Conservation (phyloP, 2,888 invertebrate species). For the Hymenopus coronatus region DNA sequence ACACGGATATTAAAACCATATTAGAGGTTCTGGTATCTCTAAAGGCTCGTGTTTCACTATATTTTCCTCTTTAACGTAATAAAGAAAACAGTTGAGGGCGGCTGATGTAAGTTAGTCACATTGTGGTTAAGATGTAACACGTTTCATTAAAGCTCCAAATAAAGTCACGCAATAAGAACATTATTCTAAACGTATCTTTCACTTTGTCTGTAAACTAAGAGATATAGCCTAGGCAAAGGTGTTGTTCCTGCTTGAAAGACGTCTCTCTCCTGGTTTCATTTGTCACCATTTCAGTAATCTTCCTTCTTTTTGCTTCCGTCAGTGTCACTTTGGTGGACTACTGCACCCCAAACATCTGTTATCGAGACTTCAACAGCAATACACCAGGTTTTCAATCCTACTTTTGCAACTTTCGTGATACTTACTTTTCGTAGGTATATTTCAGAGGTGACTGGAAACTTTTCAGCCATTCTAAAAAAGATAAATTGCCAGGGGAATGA, state of each 20-base stretch:
- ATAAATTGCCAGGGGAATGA: no score
- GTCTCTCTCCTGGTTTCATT: no score
- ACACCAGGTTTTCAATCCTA: no score
- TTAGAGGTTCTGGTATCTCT: not conserved
- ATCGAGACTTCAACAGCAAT: no score
- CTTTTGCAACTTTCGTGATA: no score
- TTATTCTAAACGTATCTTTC: not conserved
- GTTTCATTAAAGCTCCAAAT: not conserved
- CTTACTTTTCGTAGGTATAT: no score
- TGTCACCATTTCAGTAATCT: no score
- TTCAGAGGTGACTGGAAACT: no score
- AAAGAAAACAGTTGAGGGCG: not conserved
- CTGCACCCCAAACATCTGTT: no score
- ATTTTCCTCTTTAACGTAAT: not conserved
- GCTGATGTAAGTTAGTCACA: not conserved
- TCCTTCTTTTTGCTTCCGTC: no score
- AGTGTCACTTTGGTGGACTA: no score
- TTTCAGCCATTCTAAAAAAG: no score
- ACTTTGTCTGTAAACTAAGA: not conserved
- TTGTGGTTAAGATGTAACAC: not conserved
- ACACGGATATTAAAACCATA: not conserved
- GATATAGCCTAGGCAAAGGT: not conserved
- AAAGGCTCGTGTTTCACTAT: not conserved
- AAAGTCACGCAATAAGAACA: not conserved
- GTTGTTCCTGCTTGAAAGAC: not conserved